These are phyloP conservation scores for Prionailurus viverrinus DNA, from an alignment of 2,113 vertebrate genomes.

Conservation along the genomic window DNA sequence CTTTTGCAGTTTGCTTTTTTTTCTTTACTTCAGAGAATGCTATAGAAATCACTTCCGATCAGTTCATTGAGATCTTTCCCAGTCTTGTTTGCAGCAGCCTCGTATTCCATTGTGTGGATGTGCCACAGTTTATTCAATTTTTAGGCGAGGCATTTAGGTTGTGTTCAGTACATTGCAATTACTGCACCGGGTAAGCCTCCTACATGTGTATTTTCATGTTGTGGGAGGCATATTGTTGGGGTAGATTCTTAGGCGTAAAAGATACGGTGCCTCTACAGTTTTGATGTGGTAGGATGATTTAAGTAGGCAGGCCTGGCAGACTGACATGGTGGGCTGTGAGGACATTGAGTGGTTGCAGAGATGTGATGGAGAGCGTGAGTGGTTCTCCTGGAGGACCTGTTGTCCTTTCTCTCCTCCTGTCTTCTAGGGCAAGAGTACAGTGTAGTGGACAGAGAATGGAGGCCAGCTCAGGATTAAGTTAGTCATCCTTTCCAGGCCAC, in stretches of 20 bases:
- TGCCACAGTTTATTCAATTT: neutral
- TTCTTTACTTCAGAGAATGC: neutral
- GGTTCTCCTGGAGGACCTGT: neutral
- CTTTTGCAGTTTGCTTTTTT: neutral
- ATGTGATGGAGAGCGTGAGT: neutral
- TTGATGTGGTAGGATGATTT: neutral
- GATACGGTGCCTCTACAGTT: neutral
- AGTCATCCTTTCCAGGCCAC: neutral
- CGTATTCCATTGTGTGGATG: neutral
- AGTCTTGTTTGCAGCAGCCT: neutral
- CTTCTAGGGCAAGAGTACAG: neutral
- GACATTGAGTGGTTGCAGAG: neutral
- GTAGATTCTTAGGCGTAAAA: constrained; percentile 12
- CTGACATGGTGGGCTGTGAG: neutral
- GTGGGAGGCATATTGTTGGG: neutral
- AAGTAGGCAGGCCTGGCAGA: neutral
- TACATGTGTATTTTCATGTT: neutral
- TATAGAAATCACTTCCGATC: neutral
- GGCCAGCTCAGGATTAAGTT: neutral
- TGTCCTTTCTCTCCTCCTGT: neutral
- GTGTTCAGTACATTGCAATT: neutral
- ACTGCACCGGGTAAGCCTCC: neutral
- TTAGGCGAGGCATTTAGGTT: neutral
- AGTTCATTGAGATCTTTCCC: neutral
- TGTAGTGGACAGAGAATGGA: neutral